Evolutionary conservation across 2,888 invertebrate genomes (phyloP), one percentile per base, ranked within the genome.

Genomic region (Epirrita christyi): DNA sequence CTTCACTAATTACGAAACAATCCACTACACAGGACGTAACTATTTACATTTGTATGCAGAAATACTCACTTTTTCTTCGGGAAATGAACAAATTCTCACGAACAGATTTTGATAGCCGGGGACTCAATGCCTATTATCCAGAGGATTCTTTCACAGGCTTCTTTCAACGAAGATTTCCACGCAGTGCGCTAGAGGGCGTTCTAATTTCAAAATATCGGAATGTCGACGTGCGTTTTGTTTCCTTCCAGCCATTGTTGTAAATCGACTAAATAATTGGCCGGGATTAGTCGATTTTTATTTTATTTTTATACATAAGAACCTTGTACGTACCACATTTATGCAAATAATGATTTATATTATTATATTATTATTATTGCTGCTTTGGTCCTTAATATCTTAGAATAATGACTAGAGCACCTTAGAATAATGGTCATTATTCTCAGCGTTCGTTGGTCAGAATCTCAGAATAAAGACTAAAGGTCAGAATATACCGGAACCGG

Each of bases 81-180:
- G 75, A 82, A 81, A 84, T 73, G 85, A 88, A 88, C 79, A 89
- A 88, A 81, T 87, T 90, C 80, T 86, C 92, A 90, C 92, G 86
- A 85, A 88, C 88, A 86, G 91, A 92, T 92, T 92, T 92, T 88
- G 91, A 88, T 90, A 74, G 85, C 90, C 87, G 88, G 90, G 88
- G 88, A 86, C 86, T 85, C 86, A 82, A 82, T 91, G 91, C 86
- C 88, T 90, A 87, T 85, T 90, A 88, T 90, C 87, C 83, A 88
- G 89, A 88, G 88, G 92, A 90, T 88, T 92, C 92, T 92, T 91
- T 87, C 92, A 92, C 81, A 83, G 83, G 92, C 88, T 92, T 92
- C 92, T 92, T 90, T 92, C 92, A 90, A 76, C 68, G 68, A 72
- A 80, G 75, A 80, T 80, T 76, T 71, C 73, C 73, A 75, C 70